Conservation (phyloP, 2,113 vertebrate species). For the Puma concolor region DNA sequence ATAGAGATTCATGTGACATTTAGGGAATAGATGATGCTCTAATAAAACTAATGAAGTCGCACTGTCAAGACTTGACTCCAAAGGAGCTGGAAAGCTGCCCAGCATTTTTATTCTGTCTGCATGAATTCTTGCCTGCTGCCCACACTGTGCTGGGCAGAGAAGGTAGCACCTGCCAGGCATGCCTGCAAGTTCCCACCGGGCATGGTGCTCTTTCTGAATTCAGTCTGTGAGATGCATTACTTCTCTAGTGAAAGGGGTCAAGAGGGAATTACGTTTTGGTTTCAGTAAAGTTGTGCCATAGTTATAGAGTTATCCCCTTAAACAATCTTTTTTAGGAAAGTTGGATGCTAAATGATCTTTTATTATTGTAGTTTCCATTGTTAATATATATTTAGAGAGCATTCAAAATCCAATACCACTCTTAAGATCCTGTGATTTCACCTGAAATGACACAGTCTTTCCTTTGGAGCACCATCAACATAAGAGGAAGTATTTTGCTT, state of each 20-base stretch:
- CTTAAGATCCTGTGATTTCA: background rate
- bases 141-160: background rate
- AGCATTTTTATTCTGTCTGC: background rate
- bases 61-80: background rate
- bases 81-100: background rate
- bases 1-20: background rate
- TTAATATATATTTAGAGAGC: background rate
- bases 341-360: background rate
- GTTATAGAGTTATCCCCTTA: background rate
- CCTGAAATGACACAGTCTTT: background rate
- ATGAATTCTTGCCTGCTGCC: background rate
- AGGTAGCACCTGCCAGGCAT: background rate
- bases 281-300: background rate
- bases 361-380: background rate
- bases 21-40: slow-evolving; percentile 51
- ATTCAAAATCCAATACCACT: background rate
- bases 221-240: background rate
- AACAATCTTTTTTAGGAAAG: background rate
- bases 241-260: background rate
- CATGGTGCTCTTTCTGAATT: background rate
- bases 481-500: background rate
- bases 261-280: background rate
- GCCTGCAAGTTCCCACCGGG: rapidly evolving
- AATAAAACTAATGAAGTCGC: slow-evolving; percentile 54
- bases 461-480: background rate